Evolutionary conservation across 2,113 vertebrate species (phyloP).

Genomic region (Gallinago jamesoni): DNA sequence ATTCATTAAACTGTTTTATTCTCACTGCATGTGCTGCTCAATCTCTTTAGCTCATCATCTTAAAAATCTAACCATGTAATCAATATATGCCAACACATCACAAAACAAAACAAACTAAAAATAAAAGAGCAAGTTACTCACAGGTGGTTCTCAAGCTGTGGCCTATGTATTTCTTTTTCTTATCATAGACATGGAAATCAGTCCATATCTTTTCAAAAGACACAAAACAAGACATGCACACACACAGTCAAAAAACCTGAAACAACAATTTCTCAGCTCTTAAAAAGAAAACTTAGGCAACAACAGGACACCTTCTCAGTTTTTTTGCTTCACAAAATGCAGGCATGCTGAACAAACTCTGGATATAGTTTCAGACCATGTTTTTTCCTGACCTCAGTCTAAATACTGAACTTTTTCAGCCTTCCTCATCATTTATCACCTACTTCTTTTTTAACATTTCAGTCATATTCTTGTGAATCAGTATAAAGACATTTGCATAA

Average conservation of each 20-base stretch:
- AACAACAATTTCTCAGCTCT: not conserved
- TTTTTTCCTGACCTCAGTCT: not conserved
- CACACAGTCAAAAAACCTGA: not conserved
- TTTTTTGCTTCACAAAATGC: not conserved
- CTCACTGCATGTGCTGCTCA: not conserved
- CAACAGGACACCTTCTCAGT: not conserved
- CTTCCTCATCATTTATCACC: rapidly evolving
- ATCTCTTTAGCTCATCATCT: not conserved
- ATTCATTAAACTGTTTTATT: not conserved
- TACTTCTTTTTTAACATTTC: not conserved
- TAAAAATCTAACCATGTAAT: not conserved
- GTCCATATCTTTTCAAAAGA: not conserved
- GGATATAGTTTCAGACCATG: not conserved
- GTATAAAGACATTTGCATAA: not conserved
- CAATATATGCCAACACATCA: constrained; percentile 21
- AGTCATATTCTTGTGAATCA: not conserved
- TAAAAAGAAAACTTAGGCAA: not conserved
- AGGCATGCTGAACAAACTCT: not conserved
- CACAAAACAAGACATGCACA: not conserved
- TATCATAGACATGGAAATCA: not conserved
- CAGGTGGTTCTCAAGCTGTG: constrained; percentile 39
- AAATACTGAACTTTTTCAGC: not conserved
- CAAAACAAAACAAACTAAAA: constrained; percentile 7
- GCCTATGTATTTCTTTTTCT: not conserved
- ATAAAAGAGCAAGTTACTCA: not conserved